These are phyloP conservation scores for Psophia crepitans DNA, from an alignment of 2,113 vertebrate species.

Conservation along the genomic window DNA sequence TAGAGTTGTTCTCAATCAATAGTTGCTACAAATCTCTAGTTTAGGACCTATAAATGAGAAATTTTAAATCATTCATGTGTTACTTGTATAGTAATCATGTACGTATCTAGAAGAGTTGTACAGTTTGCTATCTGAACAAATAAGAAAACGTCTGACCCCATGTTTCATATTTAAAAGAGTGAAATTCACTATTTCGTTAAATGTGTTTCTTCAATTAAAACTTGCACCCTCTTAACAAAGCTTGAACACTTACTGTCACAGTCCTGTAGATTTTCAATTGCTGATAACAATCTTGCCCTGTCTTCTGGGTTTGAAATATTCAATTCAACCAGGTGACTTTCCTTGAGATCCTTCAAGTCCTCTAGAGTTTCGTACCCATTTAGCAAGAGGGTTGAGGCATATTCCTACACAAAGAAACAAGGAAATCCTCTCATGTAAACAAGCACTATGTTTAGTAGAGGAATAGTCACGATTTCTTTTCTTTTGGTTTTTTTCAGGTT, in stretches of 20 bases:
- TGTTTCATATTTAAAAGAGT: background rate
- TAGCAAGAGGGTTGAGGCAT: slow-evolving; percentile 86
- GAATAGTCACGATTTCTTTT: background rate
- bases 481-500: background rate
- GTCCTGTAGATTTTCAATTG: slow-evolving; percentile 82
- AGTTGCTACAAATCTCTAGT: background rate
- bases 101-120: background rate
- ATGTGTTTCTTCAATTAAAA: background rate
- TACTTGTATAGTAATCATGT: background rate
- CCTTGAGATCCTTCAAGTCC: slow-evolving; percentile 90
- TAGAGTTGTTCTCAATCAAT: background rate
- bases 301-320: slow-evolving; percentile 89
- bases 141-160: background rate
- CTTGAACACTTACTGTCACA: slow-evolving; percentile 81
- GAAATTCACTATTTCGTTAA: background rate
- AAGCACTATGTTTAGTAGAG: background rate
- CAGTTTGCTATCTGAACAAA: background rate
- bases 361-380: slow-evolving; percentile 94
- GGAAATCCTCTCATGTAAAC: background rate
- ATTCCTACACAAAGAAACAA: slow-evolving; percentile 78
- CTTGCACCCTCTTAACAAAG: background rate
- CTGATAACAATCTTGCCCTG: slow-evolving; percentile 82
- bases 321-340: slow-evolving; percentile 91
- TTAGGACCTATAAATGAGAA: background rate
- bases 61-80: background rate